Evolutionary conservation across 2,888 invertebrate genomes (phyloP), one percentile per base, ranked within the genome.

Genomic region (Harpalus rubripes): DNA sequence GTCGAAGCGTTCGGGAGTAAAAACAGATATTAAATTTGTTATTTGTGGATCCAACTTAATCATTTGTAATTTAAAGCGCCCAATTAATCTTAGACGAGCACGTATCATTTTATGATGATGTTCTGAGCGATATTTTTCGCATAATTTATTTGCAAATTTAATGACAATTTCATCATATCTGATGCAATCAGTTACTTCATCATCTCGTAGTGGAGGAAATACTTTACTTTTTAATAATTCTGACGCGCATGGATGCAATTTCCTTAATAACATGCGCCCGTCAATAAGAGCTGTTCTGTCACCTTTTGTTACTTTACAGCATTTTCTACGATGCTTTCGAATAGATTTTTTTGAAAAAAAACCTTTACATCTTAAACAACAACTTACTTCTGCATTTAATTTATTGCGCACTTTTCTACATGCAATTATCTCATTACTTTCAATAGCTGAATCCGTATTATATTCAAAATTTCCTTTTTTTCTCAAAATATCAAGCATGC

Each of bases 311-410:
- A 74, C 81, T 41, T 65, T 74, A 59, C 86, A 80, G 68, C 87
- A 88, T 68, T 85, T 86, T 15, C 15, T 44, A 26, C 65, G 84
- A 76, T 88, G 87, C 22, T 32, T 26, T 32, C 65, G 10, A 41
- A 88, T 86, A 22, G 86, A 86, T 6, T 22, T 59, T 74, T 86
- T 87, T 32, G 87, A 86, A 68, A 86, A 88, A 59, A 84, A n/a
- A 1, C 86, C 87, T 72, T 86, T 86, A 80, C 87, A 87, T 32
- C 86, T 87, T 44, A 87, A 85, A 80, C 88, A 88, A 15, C 85
- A 7, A 8, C 18, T 58, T 58, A 16, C 7, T 7, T 79, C 12
- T 58, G n/a, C 16, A 12, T 79, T 22, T 16, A 16, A 15, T 79
- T 79, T n/a, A 56, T 44, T 44, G 4, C 10, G 7, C 44, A 56